Base-by-base conservation (phyloP, 2,888 invertebrate species). In the Noctuana brunneofusca region DNA sequence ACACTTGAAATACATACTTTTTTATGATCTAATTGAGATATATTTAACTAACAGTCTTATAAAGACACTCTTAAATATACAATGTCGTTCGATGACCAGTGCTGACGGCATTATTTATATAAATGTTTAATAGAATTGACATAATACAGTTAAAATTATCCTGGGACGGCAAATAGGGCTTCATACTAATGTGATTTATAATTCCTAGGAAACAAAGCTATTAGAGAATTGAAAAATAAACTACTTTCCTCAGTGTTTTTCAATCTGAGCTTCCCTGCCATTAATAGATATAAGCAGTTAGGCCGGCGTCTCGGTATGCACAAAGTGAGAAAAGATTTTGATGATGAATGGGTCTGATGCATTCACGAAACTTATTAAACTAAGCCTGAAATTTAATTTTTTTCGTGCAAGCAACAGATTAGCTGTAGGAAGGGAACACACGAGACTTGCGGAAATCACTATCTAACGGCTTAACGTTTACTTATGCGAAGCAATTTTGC, bases 151-250 rank as follows among this genome's bases (percentile, higher is more conserved):
- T 76, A 74, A n/a, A 68, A 75, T 70, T 60, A 72, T 66, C 80
- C 81, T 82, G 81, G 83, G 79, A 81, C 69, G 78, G 80, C 84
- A 86, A 78, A 86, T 80, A 79, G 80, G 74, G 75, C 79, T 81
- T 81, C 76, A 38, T 30, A 6, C 16, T 24, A 24, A 48, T 22
- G 22, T 38, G 71, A 68, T 58, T 57, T 54, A 63, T 55, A 57
- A 20, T 46, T 30, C 63, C 49, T 63, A 59, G 64, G 52, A 54
- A 56, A 59, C 54, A 57, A 60, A 67, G 71, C 73, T 73, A 74
- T 76, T 71, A 72, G 64, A 50, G 55, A 55, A 20, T 65, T 66
- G 65, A 65, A 65, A 71, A 24, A 16, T 16, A 56, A 50, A 68
- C 68, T 69, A 69, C 57, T 70, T 75, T 74, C 73, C 73, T 69